Conservation (phyloP, 2,113 vertebrate species). For the Notothenia coriiceps region DNA sequence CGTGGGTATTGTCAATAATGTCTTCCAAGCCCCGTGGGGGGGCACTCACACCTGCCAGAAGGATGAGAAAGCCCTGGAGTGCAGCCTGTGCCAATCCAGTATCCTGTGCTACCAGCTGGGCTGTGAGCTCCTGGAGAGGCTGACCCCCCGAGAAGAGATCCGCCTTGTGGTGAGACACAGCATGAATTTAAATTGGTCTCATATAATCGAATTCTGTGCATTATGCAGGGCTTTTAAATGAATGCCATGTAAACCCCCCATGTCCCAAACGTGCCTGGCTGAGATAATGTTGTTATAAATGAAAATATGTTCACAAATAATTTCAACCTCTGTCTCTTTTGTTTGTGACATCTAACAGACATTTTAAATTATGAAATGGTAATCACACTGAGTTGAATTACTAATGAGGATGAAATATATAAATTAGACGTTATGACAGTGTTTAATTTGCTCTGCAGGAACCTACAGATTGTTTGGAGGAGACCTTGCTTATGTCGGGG, state of each 20-base stretch:
- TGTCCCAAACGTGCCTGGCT: neutral
- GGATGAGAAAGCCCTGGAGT: constrained; percentile 94
- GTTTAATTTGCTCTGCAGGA: constrained; percentile 85
- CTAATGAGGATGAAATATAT: neutral
- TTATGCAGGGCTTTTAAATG: constrained; percentile 17
- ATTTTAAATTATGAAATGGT: neutral
- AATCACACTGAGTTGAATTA: neutral
- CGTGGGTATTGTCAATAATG: constrained; percentile 97
- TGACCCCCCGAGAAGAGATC: constrained; percentile 97
- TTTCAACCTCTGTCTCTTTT: neutral
- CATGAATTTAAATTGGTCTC: constrained; percentile 21
- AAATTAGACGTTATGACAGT: neutral
- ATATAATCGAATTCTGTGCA: constrained; percentile 35
- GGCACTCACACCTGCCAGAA: constrained; percentile 98
- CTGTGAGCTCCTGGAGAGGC: constrained; percentile 94
- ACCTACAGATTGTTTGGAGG: constrained; percentile 94
- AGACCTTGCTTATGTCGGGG: constrained; percentile 91
- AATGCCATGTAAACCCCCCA: neutral
- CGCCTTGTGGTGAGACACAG: constrained; percentile 93
- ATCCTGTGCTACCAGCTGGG: constrained; percentile 98
- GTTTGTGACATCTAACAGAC: neutral
- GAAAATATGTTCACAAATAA: neutral
- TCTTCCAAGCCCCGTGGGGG: constrained; percentile 98
- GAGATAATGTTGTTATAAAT: neutral
- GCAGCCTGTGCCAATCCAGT: constrained; percentile 96